Evolutionary conservation across 2,888 invertebrate species (phyloP), one percentile per base, ranked within the genome.

Genomic region (Carterocephalus palaemon): DNA sequence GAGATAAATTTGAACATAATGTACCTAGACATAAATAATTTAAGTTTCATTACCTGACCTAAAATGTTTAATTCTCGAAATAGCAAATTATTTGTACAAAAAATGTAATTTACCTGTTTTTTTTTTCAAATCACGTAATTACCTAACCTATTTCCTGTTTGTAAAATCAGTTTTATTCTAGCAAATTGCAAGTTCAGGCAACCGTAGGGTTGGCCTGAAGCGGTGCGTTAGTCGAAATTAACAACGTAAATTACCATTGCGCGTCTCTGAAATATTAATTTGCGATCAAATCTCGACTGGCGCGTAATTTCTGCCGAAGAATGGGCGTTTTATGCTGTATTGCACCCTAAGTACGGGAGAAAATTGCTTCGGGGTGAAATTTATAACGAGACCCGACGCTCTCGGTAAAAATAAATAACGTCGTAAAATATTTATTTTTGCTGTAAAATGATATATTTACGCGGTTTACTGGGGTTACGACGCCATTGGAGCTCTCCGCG

Each of bases 291-390:
- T 58, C 55, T 53, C 53, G 38, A 47, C 47, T 51, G 52, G 43
- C 29, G 37, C 42, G 55, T 53, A 48, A 51, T 53, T 48, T 40
- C 36, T 32, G 32, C 37, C 39, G 37, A 43, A 32, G 48, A 51
- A 48, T 48, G 54, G 49, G 45, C 29, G 50, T 46, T 41, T 29
- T 42, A 49, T 48, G 56, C 42, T 34, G 46, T 53, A 59, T 51
- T 55, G 55, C 55, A 52, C 61, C 67, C 65, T 70, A 71, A 67
- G 67, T 63, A 58, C 56, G 56, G 34, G 34, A 51, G 54, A 49
- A 59, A 65, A 71, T 69, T 67, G 67, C 63, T 60, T 62, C 55
- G 57, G 62, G 58, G 62, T 57, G 62, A 67, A 67, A 70, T 65
- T 67, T 71, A 67, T 67, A 55, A 47, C 47, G 52, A 52, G 43